Base-by-base conservation (phyloP, 2,797 vertebrate genomes). In the Hephaestus fuliginosus region DNA sequence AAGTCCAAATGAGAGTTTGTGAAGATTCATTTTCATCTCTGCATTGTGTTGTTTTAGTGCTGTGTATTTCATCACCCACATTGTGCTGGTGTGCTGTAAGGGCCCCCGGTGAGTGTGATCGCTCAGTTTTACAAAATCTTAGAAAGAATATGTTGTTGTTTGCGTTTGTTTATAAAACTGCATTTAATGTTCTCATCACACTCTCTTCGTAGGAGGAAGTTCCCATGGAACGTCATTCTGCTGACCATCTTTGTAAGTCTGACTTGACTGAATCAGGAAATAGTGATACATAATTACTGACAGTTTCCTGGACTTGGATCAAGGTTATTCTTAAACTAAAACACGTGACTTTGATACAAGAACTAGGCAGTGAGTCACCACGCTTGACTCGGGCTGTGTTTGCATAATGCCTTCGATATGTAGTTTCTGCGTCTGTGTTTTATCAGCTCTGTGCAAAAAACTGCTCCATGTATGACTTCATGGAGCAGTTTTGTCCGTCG, bases 181-280 rank as follows among this genome's bases (percentile, higher is more conserved):
- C 3, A 0, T 70, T 58, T 20, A 55, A 39, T 44, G 14, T 48
- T 60, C 13, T 76, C 1, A 60, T 46, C 4, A 0, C 39, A 0
- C 9, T 56, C 5, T 78, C 7, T 89, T 68, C 84, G 5, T 84
- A 99, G 98, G 96, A 98, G 98, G 93, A 97, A 97, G 70, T 97
- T 95, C 84, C 98, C 98, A 14, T 99, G 97, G 97, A 99, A 99
- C 88, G 36, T 98, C 74, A 97, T 99, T 82, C 93, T 99, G 91
- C 94, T 99, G 75, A 41, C 83, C 66, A 36, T 99, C 86, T 98
- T 99, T 79, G 98, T 99, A 92, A 98, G 98, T 96, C 4, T 0
- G 30, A 78, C 15, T 51, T 48, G 4, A 62, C 5, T 64, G 3
- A 76, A 48, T 10, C 22, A 56, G 30, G 44, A 81, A 67, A 15